Conservation (phyloP, 2,888 invertebrate genomes). For the Morinoia aosen region DNA sequence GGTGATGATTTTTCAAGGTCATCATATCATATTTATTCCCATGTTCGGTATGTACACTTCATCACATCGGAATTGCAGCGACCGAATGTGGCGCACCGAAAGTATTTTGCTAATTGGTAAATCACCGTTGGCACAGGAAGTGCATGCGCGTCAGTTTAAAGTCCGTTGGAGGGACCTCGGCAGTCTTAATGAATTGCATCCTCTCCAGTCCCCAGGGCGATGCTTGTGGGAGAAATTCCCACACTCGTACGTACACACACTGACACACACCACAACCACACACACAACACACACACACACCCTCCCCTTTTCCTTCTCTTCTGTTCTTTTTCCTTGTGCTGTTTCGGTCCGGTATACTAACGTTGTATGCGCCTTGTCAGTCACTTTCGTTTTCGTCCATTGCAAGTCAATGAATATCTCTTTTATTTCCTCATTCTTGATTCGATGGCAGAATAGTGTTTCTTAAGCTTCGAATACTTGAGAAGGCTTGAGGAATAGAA, state of each 20-base stretch:
- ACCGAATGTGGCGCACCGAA: background rate
- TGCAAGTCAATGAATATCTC: no score
- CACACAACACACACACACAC: background rate
- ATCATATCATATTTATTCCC: background rate
- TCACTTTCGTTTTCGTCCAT: no score
- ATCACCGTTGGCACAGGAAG: constrained; percentile 34
- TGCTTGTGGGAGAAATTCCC: constrained; percentile 36
- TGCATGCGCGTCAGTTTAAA: constrained; percentile 46
- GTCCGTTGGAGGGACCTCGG: constrained; percentile 43
- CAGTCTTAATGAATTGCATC: constrained; percentile 38
- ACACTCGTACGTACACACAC: background rate
- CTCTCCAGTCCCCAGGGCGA: constrained; percentile 1
- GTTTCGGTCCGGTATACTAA: background rate
- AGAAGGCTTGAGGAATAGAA: no score
- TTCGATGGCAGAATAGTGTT: no score
- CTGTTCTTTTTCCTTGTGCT: background rate
- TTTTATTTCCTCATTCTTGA: no score
- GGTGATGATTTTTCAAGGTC: no score
- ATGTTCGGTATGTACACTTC: background rate
- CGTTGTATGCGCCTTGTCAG: background rate
- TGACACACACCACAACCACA: background rate
- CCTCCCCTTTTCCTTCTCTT: background rate
- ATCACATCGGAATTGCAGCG: background rate
- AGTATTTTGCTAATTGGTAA: constrained; percentile 33
- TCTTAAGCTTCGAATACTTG: no score